Base-by-base conservation (phyloP, 2,113 vertebrate species). In the Henicopernis longicauda region DNA sequence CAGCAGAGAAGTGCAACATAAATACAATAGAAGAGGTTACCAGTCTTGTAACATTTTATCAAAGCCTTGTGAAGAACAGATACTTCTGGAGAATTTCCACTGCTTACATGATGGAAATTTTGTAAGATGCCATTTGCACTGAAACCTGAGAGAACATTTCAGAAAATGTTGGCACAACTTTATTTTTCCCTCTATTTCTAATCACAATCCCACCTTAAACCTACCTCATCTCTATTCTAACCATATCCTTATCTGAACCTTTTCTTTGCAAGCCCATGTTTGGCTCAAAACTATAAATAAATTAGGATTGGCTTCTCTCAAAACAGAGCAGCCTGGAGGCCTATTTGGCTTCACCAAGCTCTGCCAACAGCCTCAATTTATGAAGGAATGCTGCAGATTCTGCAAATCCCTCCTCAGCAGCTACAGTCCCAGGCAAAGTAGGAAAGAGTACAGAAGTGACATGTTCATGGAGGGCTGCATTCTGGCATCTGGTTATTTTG, bases 181-280 rank as follows among this genome's bases (percentile, higher is more conserved):
- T 6, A 42, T 47, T 82, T 87, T 74, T 6, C 42, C 19, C 40
- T 90, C 90, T 65, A 79, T 82, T 76, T 27, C 26, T 69, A 63
- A 67, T 49, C 84, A 90, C 23, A 55, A 13, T 74, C 11, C 27
- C 36, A 69, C 40, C 13, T 72, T 72, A 78, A 91, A 57, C 21
- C 44, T 55, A n/a, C 23, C 40, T 77, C 78, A 58, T 49, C 40
- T 77, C 78, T 82, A 7, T 47, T 84, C 66, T 52, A 93, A 57
- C 10, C 17, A 61, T 85, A 90, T 80, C 82, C 82, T 95, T 49
- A 93, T 80, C 84, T 93, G 92, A 96, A 93, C 74, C 40, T 90
- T 79, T 84, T 52, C 20, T 73, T 83, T 91, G 40, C 66, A 93
- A 89, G 52, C 13, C 45, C 0, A 0, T 32, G 19, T 93, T 91